phyloP scores from a whole-genome alignment of 2,113 vertebrate species.

The Sebastes fasciatus region DNA sequence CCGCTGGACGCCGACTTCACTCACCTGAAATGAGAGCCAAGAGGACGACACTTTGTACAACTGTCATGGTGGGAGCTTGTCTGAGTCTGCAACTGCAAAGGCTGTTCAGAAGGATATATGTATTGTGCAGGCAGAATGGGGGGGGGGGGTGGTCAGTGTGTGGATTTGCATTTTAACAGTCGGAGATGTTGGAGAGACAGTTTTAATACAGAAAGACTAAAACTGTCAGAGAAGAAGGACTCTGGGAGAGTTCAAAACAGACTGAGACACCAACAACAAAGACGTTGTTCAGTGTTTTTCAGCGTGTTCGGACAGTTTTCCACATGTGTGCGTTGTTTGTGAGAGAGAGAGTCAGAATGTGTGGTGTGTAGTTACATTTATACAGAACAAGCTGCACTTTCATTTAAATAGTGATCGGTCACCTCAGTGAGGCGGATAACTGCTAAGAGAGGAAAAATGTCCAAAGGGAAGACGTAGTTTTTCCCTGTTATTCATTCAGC shows the following conservation, averaged over 20 bases:
- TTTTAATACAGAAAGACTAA: neutral
- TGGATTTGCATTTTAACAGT: slow-evolving; percentile 4
- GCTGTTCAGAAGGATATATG: neutral
- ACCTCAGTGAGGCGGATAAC: neutral
- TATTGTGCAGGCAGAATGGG: neutral
- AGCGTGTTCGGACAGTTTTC: neutral
- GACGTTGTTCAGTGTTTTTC: no score
- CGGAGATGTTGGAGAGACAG: neutral
- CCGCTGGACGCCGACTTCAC: neutral
- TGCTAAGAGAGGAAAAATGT: neutral
- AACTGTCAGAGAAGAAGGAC: neutral
- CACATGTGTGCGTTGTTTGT: no score
- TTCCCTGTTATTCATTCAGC: neutral
- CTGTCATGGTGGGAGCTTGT: slow-evolving; percentile 13
- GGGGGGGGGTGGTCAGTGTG: neutral
- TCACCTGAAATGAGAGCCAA: slow-evolving; percentile 33
- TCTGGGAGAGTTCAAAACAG: neutral
- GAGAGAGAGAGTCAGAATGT: neutral
- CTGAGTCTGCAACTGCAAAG: neutral
- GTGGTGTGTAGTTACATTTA: neutral
- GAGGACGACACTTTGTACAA: slow-evolving; percentile 1
- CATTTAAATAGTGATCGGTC: neutral
- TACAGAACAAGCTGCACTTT: neutral
- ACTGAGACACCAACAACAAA: neutral
- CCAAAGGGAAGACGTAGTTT: neutral